Evolutionary conservation across 2,888 invertebrate genomes (phyloP).

Genomic region (Osedax frankpressi): DNA sequence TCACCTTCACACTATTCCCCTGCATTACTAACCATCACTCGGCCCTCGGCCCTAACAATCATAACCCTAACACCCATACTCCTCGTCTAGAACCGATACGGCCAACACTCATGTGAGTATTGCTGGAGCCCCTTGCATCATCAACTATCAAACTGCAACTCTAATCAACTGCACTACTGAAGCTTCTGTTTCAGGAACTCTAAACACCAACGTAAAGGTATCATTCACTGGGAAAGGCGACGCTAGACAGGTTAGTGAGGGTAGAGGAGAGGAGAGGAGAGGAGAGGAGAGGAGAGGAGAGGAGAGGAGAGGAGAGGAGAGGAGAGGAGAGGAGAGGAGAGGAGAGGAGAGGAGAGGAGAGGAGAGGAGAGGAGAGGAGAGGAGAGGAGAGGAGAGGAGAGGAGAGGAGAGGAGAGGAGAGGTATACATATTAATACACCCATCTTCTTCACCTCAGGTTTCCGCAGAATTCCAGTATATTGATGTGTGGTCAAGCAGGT

Average conservation of each 20-base stretch:
- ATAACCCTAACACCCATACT: background rate
- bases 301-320: background rate
- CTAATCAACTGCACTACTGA: background rate
- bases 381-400: too few relatives aligned
- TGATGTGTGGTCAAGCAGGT: conserved; percentile 38
- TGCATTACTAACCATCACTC: background rate
- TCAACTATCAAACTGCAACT: background rate
- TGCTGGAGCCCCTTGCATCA: background rate
- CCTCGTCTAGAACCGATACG: background rate
- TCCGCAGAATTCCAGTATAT: conserved; percentile 33
- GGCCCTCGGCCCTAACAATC: background rate
- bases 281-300: background rate
- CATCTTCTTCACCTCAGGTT: too few relatives aligned
- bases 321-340: background rate
- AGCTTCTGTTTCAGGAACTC: background rate
- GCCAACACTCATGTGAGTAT: background rate
- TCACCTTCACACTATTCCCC: too few relatives aligned
- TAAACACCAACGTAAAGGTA: background rate
- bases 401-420: too few relatives aligned
- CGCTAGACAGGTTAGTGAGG: background rate
- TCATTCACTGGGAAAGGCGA: background rate
- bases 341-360: too few relatives aligned
- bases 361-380: too few relatives aligned
- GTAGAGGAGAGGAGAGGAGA: background rate
- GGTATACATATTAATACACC: too few relatives aligned